Percentiles rank a stretch among this genome's conserved stretches.
These are phyloP conservation scores for Channa striata DNA, from an alignment of 2,797 vertebrate genomes.

Conservation along the genomic window DNA sequence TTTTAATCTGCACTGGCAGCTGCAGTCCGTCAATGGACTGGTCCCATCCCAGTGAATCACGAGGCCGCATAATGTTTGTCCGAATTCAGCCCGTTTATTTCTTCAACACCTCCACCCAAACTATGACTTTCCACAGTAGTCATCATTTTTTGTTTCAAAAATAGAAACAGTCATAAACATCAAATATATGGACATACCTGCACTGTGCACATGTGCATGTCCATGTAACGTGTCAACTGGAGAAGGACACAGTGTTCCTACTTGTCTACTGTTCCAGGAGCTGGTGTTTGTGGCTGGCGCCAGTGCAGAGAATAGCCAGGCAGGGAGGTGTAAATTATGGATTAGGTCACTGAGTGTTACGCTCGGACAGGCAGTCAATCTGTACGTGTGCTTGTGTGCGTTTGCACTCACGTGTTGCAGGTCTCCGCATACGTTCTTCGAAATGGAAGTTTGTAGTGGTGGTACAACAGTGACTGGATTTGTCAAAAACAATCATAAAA, in stretches of 20 bases:
- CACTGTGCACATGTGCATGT: conserved; percentile 19
- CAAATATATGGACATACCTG: conserved; percentile 6
- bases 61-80: neutral
- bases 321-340: conserved; percentile 81
- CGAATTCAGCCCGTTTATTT: no score
- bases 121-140: neutral
- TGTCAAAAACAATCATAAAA: neutral
- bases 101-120: neutral
- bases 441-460: conserved; percentile 9
- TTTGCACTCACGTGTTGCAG: conserved; percentile 16
- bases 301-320: conserved; percentile 73
- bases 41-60: neutral
- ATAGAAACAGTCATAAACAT: neutral
- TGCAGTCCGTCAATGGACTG: neutral
- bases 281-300: conserved; percentile 75
- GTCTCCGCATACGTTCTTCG: conserved; percentile 21
- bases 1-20: neutral
- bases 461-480: neutral
- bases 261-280: conserved; percentile 74
- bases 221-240: conserved; percentile 43
- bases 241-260: conserved; percentile 71
- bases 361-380: conserved; percentile 47
- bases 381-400: conserved; percentile 30
- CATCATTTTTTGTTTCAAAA: neutral
- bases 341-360: conserved; percentile 72